Evolutionary conservation across 2,888 invertebrate genomes (phyloP).

Genomic region (Morpho deidamia): DNA sequence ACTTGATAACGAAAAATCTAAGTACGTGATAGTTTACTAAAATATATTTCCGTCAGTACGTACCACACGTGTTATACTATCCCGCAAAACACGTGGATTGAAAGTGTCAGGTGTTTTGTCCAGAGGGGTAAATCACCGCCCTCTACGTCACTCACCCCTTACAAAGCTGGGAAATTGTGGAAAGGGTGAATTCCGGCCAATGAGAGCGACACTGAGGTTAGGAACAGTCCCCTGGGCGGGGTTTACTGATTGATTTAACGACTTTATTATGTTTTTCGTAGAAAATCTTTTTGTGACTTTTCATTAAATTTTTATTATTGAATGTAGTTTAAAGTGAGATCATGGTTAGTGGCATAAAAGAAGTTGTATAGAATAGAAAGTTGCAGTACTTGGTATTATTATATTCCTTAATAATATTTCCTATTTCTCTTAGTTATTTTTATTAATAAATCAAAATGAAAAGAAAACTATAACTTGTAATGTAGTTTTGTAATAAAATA

Average conservation of each 20-base stretch:
- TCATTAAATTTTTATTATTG: no score
- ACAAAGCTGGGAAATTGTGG: conserved; percentile 34
- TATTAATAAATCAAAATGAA: no score
- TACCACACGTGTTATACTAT: conserved; percentile 41
- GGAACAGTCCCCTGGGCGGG: conserved; percentile 47
- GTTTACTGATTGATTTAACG: conserved; percentile 21
- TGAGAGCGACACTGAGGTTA: conserved; percentile 27
- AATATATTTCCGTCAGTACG: background rate
- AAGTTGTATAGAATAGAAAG: no score
- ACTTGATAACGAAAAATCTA: background rate
- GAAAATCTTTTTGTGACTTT: no score
- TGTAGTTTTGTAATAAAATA: no score
- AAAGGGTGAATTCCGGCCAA: conserved; percentile 48
- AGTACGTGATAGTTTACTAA: background rate
- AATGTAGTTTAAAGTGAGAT: no score
- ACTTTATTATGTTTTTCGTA: conserved; percentile 3
- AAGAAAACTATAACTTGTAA: no score
- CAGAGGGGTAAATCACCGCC: conserved; percentile 45
- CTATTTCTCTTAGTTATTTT: no score
- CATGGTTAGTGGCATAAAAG: no score
- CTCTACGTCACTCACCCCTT: conserved; percentile 37
- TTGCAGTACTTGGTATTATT: no score
- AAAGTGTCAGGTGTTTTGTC: conserved; percentile 54
- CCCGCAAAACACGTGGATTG: conserved; percentile 52
- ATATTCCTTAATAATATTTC: no score